These are phyloP conservation scores for Genyomyrus donnyi DNA, from an alignment of 2,113 vertebrate species.

Conservation along the genomic window DNA sequence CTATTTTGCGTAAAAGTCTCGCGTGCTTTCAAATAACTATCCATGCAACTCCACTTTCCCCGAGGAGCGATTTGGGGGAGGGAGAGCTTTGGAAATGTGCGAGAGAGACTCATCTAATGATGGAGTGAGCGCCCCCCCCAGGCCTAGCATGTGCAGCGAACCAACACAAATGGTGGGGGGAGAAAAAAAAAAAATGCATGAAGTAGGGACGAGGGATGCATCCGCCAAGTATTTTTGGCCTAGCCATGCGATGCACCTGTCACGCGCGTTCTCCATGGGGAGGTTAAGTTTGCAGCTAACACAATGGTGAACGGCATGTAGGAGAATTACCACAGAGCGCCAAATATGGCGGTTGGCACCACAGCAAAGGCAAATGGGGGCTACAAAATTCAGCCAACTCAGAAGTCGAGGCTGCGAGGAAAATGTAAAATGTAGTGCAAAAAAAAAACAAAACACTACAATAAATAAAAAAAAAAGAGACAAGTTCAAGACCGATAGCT, in stretches of 20 bases:
- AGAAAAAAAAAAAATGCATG: not conserved
- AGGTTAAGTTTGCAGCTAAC: not conserved
- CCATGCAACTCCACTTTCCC: not conserved
- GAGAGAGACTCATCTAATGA: not conserved
- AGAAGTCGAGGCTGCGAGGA: not conserved
- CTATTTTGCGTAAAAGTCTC: not conserved
- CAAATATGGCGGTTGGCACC: not conserved
- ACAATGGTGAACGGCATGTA: not conserved
- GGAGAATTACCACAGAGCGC: not conserved
- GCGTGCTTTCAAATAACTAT: not conserved
- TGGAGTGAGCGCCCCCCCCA: not conserved
- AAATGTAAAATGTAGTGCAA: not conserved
- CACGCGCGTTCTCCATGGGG: not conserved
- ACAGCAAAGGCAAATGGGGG: not conserved
- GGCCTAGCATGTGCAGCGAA: not conserved
- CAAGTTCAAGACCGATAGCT: not conserved
- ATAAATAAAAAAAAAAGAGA: not conserved
- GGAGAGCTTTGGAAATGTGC: not conserved
- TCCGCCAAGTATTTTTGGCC: not conserved
- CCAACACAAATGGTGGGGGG: not conserved
- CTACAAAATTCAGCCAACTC: not conserved
- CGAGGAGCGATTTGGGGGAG: not conserved
- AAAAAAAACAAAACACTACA: not conserved
- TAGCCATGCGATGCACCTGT: not conserved
- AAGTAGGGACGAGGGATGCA: not conserved